A percentile compares a stretch with the other conserved stretches of the same genome.
These are phyloP conservation scores for Girardinichthys multiradiatus DNA, from an alignment of 2,113 vertebrate genomes.

Conservation along the genomic window DNA sequence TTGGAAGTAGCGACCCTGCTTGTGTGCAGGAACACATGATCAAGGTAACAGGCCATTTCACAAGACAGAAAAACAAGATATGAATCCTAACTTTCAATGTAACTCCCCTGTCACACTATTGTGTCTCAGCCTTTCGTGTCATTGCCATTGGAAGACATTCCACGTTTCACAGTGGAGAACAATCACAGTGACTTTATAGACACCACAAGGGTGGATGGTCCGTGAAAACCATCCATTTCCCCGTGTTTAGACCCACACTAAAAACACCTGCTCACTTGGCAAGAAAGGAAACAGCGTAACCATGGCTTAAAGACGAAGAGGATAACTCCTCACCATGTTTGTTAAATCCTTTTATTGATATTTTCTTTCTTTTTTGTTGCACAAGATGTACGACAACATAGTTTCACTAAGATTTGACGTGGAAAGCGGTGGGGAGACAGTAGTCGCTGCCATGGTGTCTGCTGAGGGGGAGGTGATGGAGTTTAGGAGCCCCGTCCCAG, in stretches of 20 bases:
- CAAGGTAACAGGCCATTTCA: constrained; percentile 76
- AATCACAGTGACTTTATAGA: no score
- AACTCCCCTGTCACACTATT: background rate
- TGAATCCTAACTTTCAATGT: background rate
- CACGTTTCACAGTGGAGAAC: no score
- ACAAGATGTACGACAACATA: constrained; percentile 96
- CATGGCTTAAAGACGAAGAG: background rate
- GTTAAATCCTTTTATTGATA: background rate
- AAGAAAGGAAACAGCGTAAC: no score
- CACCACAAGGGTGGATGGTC: no score
- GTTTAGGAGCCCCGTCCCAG: constrained; percentile 80
- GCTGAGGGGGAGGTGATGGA: constrained; percentile 93
- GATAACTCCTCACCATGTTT: background rate
- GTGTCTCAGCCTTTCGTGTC: no score
- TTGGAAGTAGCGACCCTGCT: constrained; percentile 88
- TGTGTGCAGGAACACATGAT: constrained; percentile 98
- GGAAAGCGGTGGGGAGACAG: constrained; percentile 75
- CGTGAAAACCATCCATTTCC: no score
- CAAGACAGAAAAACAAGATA: background rate
- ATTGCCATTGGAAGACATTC: background rate
- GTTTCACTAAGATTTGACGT: constrained; percentile 85
- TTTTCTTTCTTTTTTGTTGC: constrained; percentile 4
- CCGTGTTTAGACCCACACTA: no score
- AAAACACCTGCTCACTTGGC: no score
- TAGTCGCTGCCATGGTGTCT: constrained; percentile 90